These are phyloP conservation scores for Steinernema hermaphroditum DNA, from an alignment of 2,888 invertebrate species.

Conservation along the genomic window DNA sequence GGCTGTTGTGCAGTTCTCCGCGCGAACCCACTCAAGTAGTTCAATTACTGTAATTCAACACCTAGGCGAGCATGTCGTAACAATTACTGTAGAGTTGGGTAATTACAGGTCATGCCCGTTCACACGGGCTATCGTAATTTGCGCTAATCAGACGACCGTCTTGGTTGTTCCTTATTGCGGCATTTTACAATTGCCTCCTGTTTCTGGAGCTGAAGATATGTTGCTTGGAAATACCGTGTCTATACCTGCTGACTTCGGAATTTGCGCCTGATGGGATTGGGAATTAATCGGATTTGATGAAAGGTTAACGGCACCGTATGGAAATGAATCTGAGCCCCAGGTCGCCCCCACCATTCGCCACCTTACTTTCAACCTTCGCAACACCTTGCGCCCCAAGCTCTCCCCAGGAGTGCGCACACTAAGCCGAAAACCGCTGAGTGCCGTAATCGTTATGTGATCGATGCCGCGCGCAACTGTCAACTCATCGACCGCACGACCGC, in stretches of 20 bases:
- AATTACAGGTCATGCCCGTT: slow-evolving; percentile 1
- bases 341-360: too few relatives aligned
- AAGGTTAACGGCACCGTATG: background rate
- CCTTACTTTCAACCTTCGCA: too few relatives aligned
- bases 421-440: background rate
- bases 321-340: too few relatives aligned
- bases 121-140: background rate
- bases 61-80: background rate
- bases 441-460: slow-evolving; percentile 21
- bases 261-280: background rate
- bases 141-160: background rate
- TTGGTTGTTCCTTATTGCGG: background rate
- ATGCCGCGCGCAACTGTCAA: slow-evolving; percentile 26
- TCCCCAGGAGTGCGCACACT: too few relatives aligned
- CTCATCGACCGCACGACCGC: background rate
- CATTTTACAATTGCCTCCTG: background rate
- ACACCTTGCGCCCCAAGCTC: too few relatives aligned
- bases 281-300: background rate
- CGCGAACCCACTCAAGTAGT: background rate
- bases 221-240: background rate
- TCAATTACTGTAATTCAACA: slow-evolving; percentile 10
- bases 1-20: slow-evolving; percentile 2
- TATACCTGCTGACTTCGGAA: background rate
- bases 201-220: background rate
- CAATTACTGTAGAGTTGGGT: slow-evolving; percentile 7